Evolutionary conservation across 2,888 invertebrate species (phyloP).

Genomic region (Ceriagrion tenellum): DNA sequence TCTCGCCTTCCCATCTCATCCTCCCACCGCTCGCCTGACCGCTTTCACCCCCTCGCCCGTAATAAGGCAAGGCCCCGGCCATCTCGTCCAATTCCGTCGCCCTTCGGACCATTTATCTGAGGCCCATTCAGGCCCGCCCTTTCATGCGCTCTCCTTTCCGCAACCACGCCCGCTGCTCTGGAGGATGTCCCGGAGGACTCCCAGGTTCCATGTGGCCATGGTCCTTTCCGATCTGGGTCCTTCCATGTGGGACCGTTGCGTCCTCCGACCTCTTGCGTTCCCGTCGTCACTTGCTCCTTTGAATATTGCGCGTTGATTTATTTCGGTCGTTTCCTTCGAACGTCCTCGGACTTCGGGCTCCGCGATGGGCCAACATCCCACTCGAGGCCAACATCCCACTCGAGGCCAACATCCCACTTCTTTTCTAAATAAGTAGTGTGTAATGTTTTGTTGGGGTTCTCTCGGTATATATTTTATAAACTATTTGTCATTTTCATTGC

Average conservation of each 20-base stretch:
- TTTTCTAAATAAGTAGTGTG: background rate
- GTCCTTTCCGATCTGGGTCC: background rate
- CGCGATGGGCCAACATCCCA: background rate
- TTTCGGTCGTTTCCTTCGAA: background rate
- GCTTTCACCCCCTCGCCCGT: background rate
- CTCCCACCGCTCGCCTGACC: background rate
- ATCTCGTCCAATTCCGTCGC: background rate
- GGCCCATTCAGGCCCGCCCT: background rate
- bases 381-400: too few species aligned
- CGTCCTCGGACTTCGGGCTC: background rate
- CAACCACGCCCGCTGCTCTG: too few species aligned
- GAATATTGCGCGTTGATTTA: slow-evolving; percentile 8
- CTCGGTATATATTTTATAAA: too few species aligned
- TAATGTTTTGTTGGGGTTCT: too few species aligned
- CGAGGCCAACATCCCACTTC: background rate
- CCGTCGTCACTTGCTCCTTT: background rate
- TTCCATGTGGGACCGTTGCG: background rate
- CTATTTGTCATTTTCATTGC: too few species aligned
- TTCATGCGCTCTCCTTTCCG: background rate
- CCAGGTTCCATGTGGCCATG: background rate
- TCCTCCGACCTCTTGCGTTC: background rate
- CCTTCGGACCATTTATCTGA: slow-evolving; percentile 19
- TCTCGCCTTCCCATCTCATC: background rate
- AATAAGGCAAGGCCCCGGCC: background rate
- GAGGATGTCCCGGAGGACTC: background rate